These are phyloP conservation scores for Chloropsis cyanopogon DNA, from an alignment of 2,113 vertebrate species.

Conservation along the genomic window DNA sequence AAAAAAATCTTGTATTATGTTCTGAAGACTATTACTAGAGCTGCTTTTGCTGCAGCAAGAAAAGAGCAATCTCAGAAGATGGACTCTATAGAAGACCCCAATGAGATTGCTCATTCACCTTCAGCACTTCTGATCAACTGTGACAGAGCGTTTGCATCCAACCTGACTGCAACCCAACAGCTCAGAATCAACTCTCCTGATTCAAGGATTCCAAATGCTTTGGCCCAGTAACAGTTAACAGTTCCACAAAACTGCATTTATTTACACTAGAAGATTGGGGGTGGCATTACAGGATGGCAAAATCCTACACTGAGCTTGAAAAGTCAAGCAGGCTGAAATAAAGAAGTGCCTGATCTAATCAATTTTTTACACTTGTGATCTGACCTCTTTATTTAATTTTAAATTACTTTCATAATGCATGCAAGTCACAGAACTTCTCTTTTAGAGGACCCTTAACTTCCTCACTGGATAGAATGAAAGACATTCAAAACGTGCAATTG, in stretches of 20 bases:
- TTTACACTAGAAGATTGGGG: not conserved
- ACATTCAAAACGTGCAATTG: not conserved
- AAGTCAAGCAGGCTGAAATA: not conserved
- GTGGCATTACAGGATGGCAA: not conserved
- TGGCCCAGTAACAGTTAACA: not conserved
- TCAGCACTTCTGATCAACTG: not conserved
- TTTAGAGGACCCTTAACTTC: not conserved
- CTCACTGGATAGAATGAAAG: not conserved
- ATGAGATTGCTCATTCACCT: not conserved
- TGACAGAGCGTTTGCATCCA: not conserved
- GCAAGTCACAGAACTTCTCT: not conserved
- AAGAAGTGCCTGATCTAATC: not conserved
- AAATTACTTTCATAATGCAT: not conserved
- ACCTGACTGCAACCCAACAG: not conserved
- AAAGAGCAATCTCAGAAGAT: not conserved
- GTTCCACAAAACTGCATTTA: not conserved
- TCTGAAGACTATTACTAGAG: not conserved
- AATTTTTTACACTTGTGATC: not conserved
- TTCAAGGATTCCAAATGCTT: not conserved
- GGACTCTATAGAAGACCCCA: not conserved
- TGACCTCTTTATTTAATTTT: not conserved
- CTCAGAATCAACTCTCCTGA: not conserved
- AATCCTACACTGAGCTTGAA: not conserved
- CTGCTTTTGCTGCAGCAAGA: not conserved
- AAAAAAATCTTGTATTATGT: not conserved